Evolutionary conservation across 2,888 invertebrate species (phyloP).

Genomic region (Chirona hameri): DNA sequence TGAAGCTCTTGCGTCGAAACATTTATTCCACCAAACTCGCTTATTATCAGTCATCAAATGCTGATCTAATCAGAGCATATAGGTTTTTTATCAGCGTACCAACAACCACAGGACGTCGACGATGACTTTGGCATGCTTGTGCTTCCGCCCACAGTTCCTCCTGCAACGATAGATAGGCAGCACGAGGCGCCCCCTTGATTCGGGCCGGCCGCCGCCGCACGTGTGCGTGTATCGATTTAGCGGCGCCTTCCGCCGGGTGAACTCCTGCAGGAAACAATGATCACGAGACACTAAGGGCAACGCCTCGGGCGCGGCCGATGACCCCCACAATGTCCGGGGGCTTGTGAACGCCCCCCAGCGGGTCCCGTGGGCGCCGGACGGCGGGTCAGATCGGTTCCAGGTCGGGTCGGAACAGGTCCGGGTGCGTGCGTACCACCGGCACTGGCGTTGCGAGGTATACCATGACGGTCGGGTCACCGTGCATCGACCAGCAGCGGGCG

Average conservation of each 20-base stretch:
- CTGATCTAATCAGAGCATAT: no score
- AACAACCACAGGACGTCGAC: no score
- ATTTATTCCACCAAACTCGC: no score
- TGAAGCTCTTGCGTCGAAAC: no score
- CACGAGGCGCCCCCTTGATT: not conserved
- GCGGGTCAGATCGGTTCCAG: not conserved
- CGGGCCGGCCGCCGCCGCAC: not conserved
- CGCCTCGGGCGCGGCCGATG: not conserved
- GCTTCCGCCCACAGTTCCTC: not conserved
- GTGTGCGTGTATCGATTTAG: slow-evolving; percentile 27
- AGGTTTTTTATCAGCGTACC: no score
- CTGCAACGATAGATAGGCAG: not conserved
- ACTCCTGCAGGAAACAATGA: slow-evolving; percentile 25
- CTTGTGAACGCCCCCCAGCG: not conserved
- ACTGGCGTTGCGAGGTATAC: not conserved
- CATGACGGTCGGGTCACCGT: not conserved
- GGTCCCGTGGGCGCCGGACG: no score
- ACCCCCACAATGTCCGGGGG: not conserved
- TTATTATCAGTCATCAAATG: no score
- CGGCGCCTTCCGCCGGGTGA: not conserved
- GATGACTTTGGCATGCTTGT: no score
- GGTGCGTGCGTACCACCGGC: not conserved
- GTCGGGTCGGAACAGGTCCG: not conserved
- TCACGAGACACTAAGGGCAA: slow-evolving; percentile 23
- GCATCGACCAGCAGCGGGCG: not conserved